phyloP scores from a whole-genome alignment of 1,140 invertebrate species.

The Cyclargus thomasi region DNA sequence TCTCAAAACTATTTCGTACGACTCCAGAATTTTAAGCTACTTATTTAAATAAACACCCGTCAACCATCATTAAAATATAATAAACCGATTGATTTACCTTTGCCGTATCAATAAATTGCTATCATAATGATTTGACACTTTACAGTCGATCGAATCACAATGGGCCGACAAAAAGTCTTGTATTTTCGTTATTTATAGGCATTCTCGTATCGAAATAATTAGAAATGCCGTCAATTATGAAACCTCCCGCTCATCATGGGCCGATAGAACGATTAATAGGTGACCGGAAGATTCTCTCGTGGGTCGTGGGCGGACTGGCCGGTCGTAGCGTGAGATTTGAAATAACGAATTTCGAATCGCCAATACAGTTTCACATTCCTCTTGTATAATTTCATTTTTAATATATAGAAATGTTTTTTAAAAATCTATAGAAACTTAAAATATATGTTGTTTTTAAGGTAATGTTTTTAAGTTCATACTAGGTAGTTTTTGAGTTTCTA shows the following conservation, averaged over 20 bases:
- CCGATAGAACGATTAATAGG: background rate
- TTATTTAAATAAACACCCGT: too few relatives aligned
- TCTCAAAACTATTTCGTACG: too few relatives aligned
- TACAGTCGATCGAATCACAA: too few relatives aligned
- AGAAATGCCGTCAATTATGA: background rate
- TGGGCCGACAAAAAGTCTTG: background rate
- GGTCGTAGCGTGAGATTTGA: background rate
- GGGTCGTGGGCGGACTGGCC: background rate
- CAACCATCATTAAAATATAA: too few relatives aligned
- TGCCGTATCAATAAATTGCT: too few relatives aligned
- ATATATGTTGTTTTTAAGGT: too few relatives aligned
- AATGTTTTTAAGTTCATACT: too few relatives aligned
- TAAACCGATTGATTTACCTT: too few relatives aligned
- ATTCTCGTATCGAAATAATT: background rate
- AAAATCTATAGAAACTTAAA: too few relatives aligned
- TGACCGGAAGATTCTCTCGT: background rate
- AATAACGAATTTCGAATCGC: background rate
- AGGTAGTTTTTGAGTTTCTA: too few relatives aligned
- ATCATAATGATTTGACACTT: too few relatives aligned
- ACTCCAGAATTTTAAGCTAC: too few relatives aligned
- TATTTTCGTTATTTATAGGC: background rate
- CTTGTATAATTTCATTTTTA: background rate
- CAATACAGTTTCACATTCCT: constrained; percentile 3
- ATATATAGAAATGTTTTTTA: background rate
- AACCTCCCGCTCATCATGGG: background rate